Base-by-base conservation (phyloP, 2,797 vertebrate species). In the Trematomus bernacchii region DNA sequence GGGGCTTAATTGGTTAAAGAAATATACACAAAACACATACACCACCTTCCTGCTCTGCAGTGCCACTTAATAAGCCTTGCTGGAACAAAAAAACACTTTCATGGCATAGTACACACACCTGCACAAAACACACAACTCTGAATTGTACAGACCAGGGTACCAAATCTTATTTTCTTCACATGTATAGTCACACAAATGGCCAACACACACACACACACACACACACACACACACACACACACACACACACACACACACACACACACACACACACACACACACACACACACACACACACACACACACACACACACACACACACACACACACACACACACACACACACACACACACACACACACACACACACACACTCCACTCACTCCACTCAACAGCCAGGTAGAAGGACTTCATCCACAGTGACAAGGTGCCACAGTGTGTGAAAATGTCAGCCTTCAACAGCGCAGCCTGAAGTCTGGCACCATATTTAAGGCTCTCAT, bases 401-500 rank as follows among this genome's bases (percentile, higher is more conserved):
- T 94, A 91, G 91, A 93, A 85, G 89, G 92, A 94, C 94, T 94
- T 95, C 93, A 94, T 94, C 92, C 61, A 63, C 91, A 86, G 86
- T 94, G 94, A 94, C 93, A 94, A 95, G 94, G 93, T 94, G 93
- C 90, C 88, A 92, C 90, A 82, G 89, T 93, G 91, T 94, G 94
- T 93, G 93, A 92, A 94, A 94, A 95, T 94, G 95, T 95, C 93
- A 94, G 87, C 90, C 89, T 93, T 94, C 91, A 89, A 82, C 91
- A 86, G 85, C 75, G 81, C 83, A 89, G 89, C 91, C 92, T 91
- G 85, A 90, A 92, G 93, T 94, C 94, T 94, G 91, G 89, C 91
- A 85, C 93, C 74, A 71, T 94, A 91, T 95, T 95, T 95, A 94
- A 95, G 92, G 93, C 89, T 92, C 94, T 95, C 94, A 95, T 96